Evolutionary conservation across 2,113 vertebrate genomes (phyloP).

Genomic region (Albula glossodonta): DNA sequence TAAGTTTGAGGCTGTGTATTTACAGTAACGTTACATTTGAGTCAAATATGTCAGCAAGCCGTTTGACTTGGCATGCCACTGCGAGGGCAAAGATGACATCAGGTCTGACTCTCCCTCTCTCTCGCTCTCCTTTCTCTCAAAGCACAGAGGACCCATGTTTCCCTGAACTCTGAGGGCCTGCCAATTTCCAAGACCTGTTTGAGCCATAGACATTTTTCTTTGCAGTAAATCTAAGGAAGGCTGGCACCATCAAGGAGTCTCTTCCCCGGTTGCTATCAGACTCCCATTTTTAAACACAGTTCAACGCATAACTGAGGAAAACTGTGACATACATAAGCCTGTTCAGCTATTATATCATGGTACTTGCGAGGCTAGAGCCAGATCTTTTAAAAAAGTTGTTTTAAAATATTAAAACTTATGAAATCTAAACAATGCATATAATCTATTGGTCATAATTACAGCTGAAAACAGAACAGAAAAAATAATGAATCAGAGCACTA

Average conservation of each 20-base stretch:
- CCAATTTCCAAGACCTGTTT: neutral
- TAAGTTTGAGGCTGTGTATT: slow-evolving; percentile 1
- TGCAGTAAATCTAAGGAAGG: neutral
- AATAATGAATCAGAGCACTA: neutral
- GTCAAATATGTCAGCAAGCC: slow-evolving; percentile 19
- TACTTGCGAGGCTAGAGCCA: no score
- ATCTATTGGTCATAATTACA: no score
- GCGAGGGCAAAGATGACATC: slow-evolving; percentile 26
- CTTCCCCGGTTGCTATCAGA: neutral
- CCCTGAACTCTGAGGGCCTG: neutral
- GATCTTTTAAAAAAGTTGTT: no score
- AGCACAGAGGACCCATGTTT: neutral
- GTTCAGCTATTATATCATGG: no score
- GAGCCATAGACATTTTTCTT: neutral
- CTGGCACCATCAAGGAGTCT: neutral
- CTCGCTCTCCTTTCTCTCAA: neutral
- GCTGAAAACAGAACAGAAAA: neutral
- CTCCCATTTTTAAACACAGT: no score
- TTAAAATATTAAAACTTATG: no score
- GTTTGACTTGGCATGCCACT: slow-evolving; percentile 17
- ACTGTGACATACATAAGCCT: no score
- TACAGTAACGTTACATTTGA: neutral
- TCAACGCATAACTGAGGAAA: no score
- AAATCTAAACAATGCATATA: no score
- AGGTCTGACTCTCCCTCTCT: slow-evolving; percentile 19